Base-by-base conservation (phyloP, 2,888 invertebrate genomes). In the Arctia plantaginis region DNA sequence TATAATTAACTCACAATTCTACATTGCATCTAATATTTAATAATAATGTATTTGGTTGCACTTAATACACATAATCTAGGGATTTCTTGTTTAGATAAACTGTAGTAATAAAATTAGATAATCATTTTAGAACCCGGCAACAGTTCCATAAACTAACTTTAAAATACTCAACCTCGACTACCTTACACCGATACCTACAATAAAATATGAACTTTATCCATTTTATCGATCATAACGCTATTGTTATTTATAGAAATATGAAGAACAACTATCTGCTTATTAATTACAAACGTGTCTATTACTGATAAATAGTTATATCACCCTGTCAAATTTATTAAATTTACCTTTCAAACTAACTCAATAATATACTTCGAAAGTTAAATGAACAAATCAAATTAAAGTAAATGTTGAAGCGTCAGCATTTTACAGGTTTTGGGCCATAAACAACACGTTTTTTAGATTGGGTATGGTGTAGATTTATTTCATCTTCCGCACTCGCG, bases 321-420 rank as follows among this genome's bases (percentile, higher is more conserved):
- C 15, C 18, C 41, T 39, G 59, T 69, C 59, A 69, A 59, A 69
- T 59, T 6, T 33, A 68, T 51, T n/a, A 51, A 55, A 18, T 27
- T 30, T 23, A 41, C n/a, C n/a, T n/a, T n/a, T n/a, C n/a, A n/a
- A n/a, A n/a, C n/a, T n/a, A n/a, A n/a, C n/a, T n/a, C n/a, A 70
- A 70, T 70, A 70, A 62, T 70, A 41, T 62, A 70, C 30, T 65
- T 35, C n/a, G 44, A 33, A 10, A 70, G 35, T 20, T 64, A 4
- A 67, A 62, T 73, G 39, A 80, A 81, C 84, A 79, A 83, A 82
- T 82, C 77, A 76, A 82, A 83, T 84, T 18, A 80, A 81, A 82
- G 82, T 78, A 81, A 82, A 82, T 74, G 74, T 74, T 74, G 59
- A 72, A 66, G 64, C 47, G 62, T 55, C 35, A 66, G 65, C 66